These are phyloP conservation scores for Pristis pectinata DNA, from an alignment of 2,797 vertebrate species.

Conservation along the genomic window DNA sequence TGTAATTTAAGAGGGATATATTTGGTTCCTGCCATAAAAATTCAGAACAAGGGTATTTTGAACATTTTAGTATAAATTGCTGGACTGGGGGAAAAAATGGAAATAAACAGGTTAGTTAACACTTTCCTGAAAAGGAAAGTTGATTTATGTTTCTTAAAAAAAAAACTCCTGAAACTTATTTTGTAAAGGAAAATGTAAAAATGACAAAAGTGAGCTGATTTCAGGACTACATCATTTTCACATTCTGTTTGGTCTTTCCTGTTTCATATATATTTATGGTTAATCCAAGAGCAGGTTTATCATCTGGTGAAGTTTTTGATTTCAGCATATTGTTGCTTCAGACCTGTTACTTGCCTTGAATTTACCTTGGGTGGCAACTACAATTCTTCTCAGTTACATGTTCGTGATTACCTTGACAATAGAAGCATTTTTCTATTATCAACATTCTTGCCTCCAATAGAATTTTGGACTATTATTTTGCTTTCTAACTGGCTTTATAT, in stretches of 20 bases:
- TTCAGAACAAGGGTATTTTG: not conserved
- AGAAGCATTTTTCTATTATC: not conserved
- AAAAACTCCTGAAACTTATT: not conserved
- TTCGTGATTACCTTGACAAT: not conserved
- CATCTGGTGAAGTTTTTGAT: not conserved
- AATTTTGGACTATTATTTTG: not conserved
- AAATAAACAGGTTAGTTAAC: not conserved
- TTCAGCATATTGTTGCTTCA: not conserved
- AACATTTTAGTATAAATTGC: not conserved
- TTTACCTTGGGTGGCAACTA: not conserved
- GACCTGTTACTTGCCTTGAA: not conserved
- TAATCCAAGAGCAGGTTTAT: not conserved
- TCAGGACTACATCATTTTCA: too few relatives aligned
- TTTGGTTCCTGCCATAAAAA: not conserved
- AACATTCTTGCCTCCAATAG: not conserved
- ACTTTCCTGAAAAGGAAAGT: not conserved
- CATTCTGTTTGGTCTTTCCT: not conserved
- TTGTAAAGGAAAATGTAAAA: not conserved
- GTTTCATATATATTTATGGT: not conserved
- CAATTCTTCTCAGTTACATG: not conserved
- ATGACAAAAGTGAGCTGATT: too few relatives aligned
- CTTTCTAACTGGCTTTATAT: not conserved
- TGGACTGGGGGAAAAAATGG: not conserved
- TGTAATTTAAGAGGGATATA: not conserved
- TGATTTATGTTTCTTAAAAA: not conserved